phyloP scores from a whole-genome alignment of 2,888 invertebrate genomes.

The Mesoligia furuncula region DNA sequence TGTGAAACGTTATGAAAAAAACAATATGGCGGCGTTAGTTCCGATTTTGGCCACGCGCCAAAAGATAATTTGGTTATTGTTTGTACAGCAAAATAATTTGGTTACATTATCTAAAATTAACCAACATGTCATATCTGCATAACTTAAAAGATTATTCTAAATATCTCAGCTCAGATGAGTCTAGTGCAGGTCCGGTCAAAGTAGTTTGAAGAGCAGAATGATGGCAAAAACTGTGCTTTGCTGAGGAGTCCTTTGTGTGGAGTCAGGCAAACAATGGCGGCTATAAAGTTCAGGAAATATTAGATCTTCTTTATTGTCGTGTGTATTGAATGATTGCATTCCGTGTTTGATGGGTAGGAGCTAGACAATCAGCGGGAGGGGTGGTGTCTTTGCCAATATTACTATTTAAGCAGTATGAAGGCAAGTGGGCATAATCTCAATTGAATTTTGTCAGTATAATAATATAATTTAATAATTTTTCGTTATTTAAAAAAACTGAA shows the following conservation, averaged over 20 bases:
- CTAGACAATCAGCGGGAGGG: conserved; percentile 31
- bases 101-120: neutral
- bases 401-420: neutral
- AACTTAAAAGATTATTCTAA: conserved; percentile 56
- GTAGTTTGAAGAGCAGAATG: conserved; percentile 77
- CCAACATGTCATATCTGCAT: conserved; percentile 53
- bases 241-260: conserved; percentile 67
- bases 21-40: neutral
- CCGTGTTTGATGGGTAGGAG: conserved; percentile 56
- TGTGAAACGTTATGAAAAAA: neutral
- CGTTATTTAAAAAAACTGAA: no score
- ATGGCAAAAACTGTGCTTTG: conserved; percentile 77
- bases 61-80: no score
- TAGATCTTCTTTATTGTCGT: conserved; percentile 63
- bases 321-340: conserved; percentile 65
- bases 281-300: conserved; percentile 67
- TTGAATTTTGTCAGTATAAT: neutral
- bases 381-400: neutral
- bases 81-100: neutral
- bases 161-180: conserved; percentile 60
- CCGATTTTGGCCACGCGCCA: neutral
- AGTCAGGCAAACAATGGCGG: conserved; percentile 56
- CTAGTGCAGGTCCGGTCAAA: conserved; percentile 73
- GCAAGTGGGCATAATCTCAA: neutral
- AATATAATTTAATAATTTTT: no score